Percentiles rank a stretch among this genome's conserved stretches.
phyloP scores from a whole-genome alignment of 1,140 invertebrate genomes.

The Dreissena rostriformis region DNA sequence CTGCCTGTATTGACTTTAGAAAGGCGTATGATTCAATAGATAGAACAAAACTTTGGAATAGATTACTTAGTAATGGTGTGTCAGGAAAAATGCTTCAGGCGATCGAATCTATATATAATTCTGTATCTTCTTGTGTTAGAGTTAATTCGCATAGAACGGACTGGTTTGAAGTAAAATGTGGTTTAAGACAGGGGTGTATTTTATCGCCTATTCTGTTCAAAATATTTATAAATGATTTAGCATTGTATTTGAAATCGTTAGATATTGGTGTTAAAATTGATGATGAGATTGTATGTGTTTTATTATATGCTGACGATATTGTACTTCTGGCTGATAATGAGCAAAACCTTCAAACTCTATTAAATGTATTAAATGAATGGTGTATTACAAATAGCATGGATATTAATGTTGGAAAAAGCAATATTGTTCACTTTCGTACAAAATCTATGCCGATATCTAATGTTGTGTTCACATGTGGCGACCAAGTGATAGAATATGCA shows the following conservation, averaged over 20 bases:
- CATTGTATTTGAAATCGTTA: constrained; percentile 18
- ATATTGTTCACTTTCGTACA: constrained; percentile 37
- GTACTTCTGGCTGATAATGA: constrained; percentile 25
- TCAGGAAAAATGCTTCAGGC: constrained; percentile 16
- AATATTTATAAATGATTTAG: constrained; percentile 36
- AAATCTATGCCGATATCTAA: neutral
- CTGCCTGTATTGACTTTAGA: constrained; percentile 23
- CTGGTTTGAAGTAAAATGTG: constrained; percentile 7
- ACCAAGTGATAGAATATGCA: too few relatives aligned
- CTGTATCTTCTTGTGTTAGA: neutral
- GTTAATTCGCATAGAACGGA: constrained; percentile 20
- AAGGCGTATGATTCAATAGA: constrained; percentile 32
- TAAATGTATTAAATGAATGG: constrained; percentile 36
- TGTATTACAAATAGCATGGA: constrained; percentile 4
- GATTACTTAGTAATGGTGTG: constrained; percentile 1
- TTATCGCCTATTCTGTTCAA: constrained; percentile 30
- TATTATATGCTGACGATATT: constrained; percentile 47
- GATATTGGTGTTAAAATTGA: constrained; percentile 33
- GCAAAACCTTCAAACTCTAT: constrained; percentile 20
- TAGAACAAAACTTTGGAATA: constrained; percentile 5
- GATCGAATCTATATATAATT: constrained; percentile 16
- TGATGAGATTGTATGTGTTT: constrained; percentile 14
- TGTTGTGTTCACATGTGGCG: constrained; percentile 26
- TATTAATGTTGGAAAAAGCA: constrained; percentile 32
- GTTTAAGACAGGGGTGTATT: constrained; percentile 23